Conservation (phyloP, 2,888 invertebrate species). For the Autographa gamma region DNA sequence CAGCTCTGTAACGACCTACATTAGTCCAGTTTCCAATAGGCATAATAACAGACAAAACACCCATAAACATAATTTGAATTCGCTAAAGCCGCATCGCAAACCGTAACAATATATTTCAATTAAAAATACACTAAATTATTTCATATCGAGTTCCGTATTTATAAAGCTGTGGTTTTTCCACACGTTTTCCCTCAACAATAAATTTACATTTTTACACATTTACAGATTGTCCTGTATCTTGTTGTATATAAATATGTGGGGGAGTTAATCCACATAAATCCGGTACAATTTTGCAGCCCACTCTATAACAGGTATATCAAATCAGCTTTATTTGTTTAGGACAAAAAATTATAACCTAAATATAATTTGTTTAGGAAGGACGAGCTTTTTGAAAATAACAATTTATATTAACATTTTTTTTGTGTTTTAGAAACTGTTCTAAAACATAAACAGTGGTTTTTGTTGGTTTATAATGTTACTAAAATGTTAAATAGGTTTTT, state of each 20-base stretch:
- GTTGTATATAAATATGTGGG: constrained; percentile 30
- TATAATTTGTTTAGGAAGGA: constrained; percentile 50
- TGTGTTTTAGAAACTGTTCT: neutral
- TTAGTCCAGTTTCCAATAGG: neutral
- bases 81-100: neutral
- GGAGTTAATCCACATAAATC: constrained; percentile 46
- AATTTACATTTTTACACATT: constrained; percentile 48
- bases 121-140: constrained; percentile 10
- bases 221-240: constrained; percentile 35
- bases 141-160: constrained; percentile 10
- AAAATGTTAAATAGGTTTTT: too few relatives aligned
- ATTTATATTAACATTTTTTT: constrained; percentile 17
- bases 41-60: neutral
- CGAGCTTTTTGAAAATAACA: constrained; percentile 31
- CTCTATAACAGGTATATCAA: constrained; percentile 39
- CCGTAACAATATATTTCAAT: neutral
- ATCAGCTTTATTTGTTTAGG: constrained; percentile 52
- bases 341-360: constrained; percentile 47
- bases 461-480: neutral
- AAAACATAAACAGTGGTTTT: neutral
- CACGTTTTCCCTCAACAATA: constrained; percentile 21
- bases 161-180: constrained; percentile 27
- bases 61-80: neutral
- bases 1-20: neutral
- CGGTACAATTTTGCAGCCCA: constrained; percentile 23